Base-by-base conservation (phyloP, 2,888 invertebrate genomes). In the Polyploca ridens region DNA sequence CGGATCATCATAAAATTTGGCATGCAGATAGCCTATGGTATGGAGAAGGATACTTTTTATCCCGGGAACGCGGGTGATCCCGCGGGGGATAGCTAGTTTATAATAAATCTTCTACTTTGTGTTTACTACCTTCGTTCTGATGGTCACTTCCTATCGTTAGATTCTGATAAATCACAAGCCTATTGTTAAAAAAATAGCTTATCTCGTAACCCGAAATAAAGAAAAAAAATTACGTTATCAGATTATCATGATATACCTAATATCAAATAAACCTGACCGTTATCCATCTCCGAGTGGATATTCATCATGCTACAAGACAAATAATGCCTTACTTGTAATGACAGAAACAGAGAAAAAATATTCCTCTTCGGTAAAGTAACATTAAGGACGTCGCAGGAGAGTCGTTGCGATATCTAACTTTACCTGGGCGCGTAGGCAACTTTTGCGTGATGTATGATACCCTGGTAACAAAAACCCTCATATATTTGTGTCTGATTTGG, bases 361-460 rank as follows among this genome's bases (percentile, higher is more conserved):
- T 54, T 54, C 67, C 73, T 75, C 69, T 63, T 71, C 63, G 65
- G 64, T 63, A 74, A 79, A 78, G 81, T 79, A 73, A 74, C 76
- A 77, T 78, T 76, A 81, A 64, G 73, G 72, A 64, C 68, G 78
- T 78, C 82, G 69, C 82, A 63, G 64, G 81, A 81, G 81, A 73
- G 68, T 71, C 82, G 79, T 82, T 77, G 74, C 72, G 77, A 81
- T 79, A 77, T 74, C 73, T 68, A 81, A 82, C 78, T 81, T 79
- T 78, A 77, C 76, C 81, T 73, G 78, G 66, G 64, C 69, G 71
- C 5, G 44, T 71, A 62, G 41, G 71, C 68, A 81, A 77, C 76
- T 81, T 79, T 79, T 70, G 63, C 66, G 68, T 80, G 79, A 81
- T 78, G 72, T 79, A 80, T 77, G 74, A 76, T 77, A 77, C 76